Base-by-base conservation (phyloP, 2,888 invertebrate species). In the Caenorhabditis doughertyi region DNA sequence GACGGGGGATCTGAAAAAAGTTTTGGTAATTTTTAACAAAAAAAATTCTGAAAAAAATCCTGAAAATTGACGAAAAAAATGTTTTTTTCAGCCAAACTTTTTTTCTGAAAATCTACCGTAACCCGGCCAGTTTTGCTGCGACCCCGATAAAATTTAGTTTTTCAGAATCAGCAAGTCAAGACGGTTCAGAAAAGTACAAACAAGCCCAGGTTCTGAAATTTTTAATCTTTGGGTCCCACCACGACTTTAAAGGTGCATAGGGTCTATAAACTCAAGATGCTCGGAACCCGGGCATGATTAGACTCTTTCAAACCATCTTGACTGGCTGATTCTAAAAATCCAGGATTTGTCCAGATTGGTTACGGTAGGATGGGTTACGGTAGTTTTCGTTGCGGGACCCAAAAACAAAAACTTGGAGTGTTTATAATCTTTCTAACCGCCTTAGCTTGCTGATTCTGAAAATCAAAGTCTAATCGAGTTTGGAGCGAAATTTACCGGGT, bases 1-100 rank as follows among this genome's bases (percentile, higher is more conserved):
- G 85, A n/a, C 67, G 67, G 9, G 84, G 85, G 23, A 81, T 39
- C 77, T 82, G 60, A 8, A 67, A 70, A 3, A 62, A 42, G 23
- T 53, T 53, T 16, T 27, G 27, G 13, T 7, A 3, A 27, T 62
- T 47, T 47, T 0, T 18, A 25, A 39, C 9, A 3, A 16, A 21
- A n/a, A 42, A 56, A 32, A 18, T 18, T 21, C 39, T 23, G 18
- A 56, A 3, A 1, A 42, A 35, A 56, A 21, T 21, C 11, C 3
- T 58, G 29, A 58, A 58, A 58, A 35, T n/a, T 62, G 9, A 18
- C 1, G 2, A 25, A 62, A 62, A 18, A 35, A 35, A 60, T 21
- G 0, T 1, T 21, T 11, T 1, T 56, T 35, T 35, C n/a, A n/a
- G n/a, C n/a, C n/a, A 11, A 35, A 56, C 18, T 27, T 56, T 29